Evolutionary conservation across 2,797 vertebrate species (phyloP), one percentile per base, ranked within the genome.

Genomic region (Hemibagrus guttatus): DNA sequence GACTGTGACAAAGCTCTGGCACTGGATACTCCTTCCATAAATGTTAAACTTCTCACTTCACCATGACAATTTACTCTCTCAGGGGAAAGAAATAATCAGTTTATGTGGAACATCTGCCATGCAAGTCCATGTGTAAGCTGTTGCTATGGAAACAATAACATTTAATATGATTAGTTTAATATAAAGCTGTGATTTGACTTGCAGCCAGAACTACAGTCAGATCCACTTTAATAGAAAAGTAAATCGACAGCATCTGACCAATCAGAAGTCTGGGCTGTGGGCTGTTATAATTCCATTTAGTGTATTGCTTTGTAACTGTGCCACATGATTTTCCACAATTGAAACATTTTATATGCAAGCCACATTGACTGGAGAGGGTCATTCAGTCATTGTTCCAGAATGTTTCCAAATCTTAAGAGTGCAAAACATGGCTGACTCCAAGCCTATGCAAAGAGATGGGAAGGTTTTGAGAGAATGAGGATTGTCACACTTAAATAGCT

Each of bases 391-490:
- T 75, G 46, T 16, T 81, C 58, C 85, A 42, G 26, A 52, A 63
- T 39, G 28, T 81, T 52, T 66, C 61, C 61, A 31, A 52, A 66
- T 31, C 56, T 3, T 0, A 23, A 75, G 56, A 21, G 35, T 75
- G 3, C 12, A 3, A 66, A 61, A 42, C 1, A 35, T 61, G 31
- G 31, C 75, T 23, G 42, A 61, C 13, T 26, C 23, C 56, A 80
- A 61, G 56, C 78, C 56, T 61, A 16, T 42, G 31, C 23, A 81
- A 35, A 49, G 26, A 81, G 26, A 52, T 23, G 26, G 17, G 46
- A 66, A 49, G 39, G n/a, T 69, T 74, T 74, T 75, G 85, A 66
- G 74, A 80, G 85, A 59, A 72, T 76, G 84, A 87, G 64, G 81
- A 86, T 80, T 19, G 81, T 82, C 69, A 42, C 16, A 52, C n/a